Evolutionary conservation across 2,797 vertebrate genomes (phyloP), one percentile per base, ranked within the genome.

Genomic region (Amblyopsis hoosieri): DNA sequence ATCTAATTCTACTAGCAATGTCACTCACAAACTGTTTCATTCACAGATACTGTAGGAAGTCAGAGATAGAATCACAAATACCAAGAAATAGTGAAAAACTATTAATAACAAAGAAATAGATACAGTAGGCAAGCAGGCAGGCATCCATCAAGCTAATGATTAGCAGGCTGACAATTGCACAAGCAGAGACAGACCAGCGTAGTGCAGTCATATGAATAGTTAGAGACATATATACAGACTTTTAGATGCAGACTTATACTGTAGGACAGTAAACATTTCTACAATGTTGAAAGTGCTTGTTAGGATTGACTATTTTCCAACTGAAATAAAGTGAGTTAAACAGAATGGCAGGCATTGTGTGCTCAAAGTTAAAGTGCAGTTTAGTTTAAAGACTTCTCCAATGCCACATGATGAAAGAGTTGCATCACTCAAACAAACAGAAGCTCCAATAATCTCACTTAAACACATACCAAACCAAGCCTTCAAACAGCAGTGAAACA

Each of bases 381-480:
- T 70, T 79, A 85, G 78, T 47, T 71, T 85, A 75, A 84, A 82
- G 85, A 84, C 73, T 57, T 57, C 55, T 57, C n/a, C 23, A 23
- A 74, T 84, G 69, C 77, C 76, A 70, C 74, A 65, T 70, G 83
- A 82, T 76, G 81, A 89, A 89, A 89, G 87, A 89, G 86, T 90
- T 89, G 84, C 87, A 87, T 89, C 86, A 89, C 62, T 86, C 82
- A 81, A 75, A 76, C 68, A 71, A 75, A 60, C 65, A 59, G 62
- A 71, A 64, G 69, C 75, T 83, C 71, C 8, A 8, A 37, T 37
- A 37, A 37, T 37, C 33, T 37, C 33, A 37, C 33, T 8, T 6
- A 48, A 72, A 71, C 64, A 17, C 47, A 50, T 73, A 79, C 77
- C 76, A 74, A 74, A 76, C 74, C 55, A 62, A 48, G 46, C 46